These are phyloP conservation scores for Phalacrocorax carbo DNA, from an alignment of 2,113 vertebrate species.

Conservation along the genomic window DNA sequence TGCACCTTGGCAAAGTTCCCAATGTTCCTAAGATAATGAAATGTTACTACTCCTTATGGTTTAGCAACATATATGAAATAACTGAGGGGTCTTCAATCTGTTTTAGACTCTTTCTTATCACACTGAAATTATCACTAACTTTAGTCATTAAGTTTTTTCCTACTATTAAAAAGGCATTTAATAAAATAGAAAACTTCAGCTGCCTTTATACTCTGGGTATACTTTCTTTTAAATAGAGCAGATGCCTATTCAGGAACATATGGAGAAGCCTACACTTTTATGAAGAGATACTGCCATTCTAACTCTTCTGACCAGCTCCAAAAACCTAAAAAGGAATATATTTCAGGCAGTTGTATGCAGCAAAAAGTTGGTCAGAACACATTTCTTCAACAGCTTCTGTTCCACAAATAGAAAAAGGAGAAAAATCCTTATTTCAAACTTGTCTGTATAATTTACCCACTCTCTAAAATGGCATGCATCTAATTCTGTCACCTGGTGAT, in stretches of 20 bases:
- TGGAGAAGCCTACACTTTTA: neutral
- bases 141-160: neutral
- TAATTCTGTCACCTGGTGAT: neutral
- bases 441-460: neutral
- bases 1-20: neutral
- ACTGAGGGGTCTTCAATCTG: neutral
- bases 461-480: neutral
- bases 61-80: neutral
- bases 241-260: neutral
- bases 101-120: neutral
- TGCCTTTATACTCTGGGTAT: neutral
- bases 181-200: neutral
- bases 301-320: neutral
- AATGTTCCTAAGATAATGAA: neutral
- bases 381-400: neutral
- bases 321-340: neutral
- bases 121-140: neutral
- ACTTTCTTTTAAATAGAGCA: neutral
- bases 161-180: neutral
- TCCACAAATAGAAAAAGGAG: neutral
- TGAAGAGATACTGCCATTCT: neutral
- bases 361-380: neutral
- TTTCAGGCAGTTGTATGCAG: neutral
- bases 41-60: neutral
- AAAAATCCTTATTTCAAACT: neutral